Conservation (phyloP, 2,888 invertebrate species). For the Lottia gigantea region DNA sequence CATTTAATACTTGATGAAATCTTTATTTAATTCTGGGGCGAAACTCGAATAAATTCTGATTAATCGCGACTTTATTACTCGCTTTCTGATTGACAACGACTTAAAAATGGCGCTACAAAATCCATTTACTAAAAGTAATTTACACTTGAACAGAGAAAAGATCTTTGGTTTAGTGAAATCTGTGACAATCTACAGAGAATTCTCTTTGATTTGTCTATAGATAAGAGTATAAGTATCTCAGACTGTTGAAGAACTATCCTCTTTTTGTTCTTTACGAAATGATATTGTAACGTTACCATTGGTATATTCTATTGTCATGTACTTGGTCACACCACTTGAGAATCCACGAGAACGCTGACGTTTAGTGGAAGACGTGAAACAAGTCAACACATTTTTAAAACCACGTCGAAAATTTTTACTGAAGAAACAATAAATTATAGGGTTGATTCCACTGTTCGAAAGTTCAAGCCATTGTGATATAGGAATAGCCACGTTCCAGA, state of each 20-base stretch:
- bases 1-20: too few species aligned
- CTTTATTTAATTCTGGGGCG: too few species aligned
- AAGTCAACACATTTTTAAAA: conserved; percentile 70
- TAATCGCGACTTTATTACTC: too few species aligned
- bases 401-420: conserved; percentile 93
- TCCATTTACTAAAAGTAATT: too few species aligned
- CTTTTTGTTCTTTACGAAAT: conserved; percentile 23
- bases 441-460: conserved; percentile 95
- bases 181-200: too few species aligned
- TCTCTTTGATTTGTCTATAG: too few species aligned
- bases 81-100: too few species aligned
- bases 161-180: too few species aligned
- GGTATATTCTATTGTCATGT: conserved; percentile 34
- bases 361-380: conserved; percentile 22
- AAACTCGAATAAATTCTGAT: too few species aligned
- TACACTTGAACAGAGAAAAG: too few species aligned
- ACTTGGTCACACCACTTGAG: conserved; percentile 29
- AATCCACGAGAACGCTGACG: conserved; percentile 14
- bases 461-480: conserved; percentile 94
- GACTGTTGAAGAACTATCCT: conserved; percentile 27
- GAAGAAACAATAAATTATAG: conserved; percentile 92
- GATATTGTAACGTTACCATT: conserved; percentile 32
- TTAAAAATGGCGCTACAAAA: too few species aligned
- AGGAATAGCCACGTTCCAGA: conserved; percentile 80
- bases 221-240: background rate